phyloP scores from a whole-genome alignment of 92 coral and sea anemone species.

The Palythoa grandis region DNA sequence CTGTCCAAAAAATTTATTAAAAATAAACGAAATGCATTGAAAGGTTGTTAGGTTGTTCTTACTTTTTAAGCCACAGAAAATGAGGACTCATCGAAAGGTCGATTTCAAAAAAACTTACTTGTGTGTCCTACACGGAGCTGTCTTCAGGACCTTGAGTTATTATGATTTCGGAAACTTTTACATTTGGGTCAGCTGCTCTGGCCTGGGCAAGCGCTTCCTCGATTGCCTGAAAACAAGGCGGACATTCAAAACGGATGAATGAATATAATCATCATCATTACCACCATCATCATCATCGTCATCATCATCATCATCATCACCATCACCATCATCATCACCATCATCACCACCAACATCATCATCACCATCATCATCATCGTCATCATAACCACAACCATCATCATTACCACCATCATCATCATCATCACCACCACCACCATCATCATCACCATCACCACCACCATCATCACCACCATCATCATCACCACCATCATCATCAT shows the following conservation, averaged over 20 bases:
- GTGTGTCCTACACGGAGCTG: conserved; percentile 26
- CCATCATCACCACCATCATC: not conserved
- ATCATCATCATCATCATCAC: not conserved
- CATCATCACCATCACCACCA: too few relatives aligned
- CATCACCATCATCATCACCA: not conserved
- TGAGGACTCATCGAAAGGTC: not conserved
- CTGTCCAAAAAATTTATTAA: not conserved
- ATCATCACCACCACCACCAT: too few relatives aligned
- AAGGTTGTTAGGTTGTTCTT: not conserved
- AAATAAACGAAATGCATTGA: not conserved
- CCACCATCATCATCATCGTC: not conserved
- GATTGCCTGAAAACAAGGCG: conserved; percentile 71
- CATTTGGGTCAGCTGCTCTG: conserved; percentile 87
- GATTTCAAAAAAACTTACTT: conserved; percentile 23
- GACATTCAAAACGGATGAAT: not conserved
- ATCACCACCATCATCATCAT: not conserved
- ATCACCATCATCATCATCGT: too few relatives aligned
- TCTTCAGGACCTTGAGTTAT: conserved; percentile 66
- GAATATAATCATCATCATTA: not conserved
- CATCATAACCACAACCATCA: too few relatives aligned
- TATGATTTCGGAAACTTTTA: conserved; percentile 91
- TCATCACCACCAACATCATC: too few relatives aligned
- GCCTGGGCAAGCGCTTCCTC: conserved; percentile 95
- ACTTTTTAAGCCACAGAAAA: too few relatives aligned
- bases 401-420: too few relatives aligned